These are phyloP conservation scores for Aphelenchoides bicaudatus DNA, from an alignment of 2,888 invertebrate species.

Conservation along the genomic window DNA sequence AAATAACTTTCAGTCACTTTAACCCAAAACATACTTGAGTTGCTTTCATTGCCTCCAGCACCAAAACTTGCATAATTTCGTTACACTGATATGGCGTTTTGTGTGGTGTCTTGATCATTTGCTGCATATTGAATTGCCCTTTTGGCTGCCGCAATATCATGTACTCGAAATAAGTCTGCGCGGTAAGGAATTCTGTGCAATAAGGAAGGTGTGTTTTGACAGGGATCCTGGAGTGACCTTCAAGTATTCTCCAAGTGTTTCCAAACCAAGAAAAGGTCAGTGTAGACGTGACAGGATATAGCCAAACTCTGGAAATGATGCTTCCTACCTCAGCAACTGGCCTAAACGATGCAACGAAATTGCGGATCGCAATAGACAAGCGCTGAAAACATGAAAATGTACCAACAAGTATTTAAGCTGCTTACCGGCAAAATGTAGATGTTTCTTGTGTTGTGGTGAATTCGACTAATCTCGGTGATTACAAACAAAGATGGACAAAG, in stretches of 20 bases:
- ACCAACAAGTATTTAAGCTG: background rate
- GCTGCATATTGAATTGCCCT: conserved; percentile 39
- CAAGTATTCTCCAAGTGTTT: conserved; percentile 29
- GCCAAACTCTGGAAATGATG: conserved; percentile 35
- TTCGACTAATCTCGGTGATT: conserved; percentile 35
- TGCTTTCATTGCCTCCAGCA: conserved; percentile 41
- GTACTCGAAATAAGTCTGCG: conserved; percentile 44
- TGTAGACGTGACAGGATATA: conserved; percentile 35
- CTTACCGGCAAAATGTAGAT: conserved; percentile 32
- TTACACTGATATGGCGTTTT: conserved; percentile 21
- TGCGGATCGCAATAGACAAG: conserved; percentile 33
- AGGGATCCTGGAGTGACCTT: conserved; percentile 23
- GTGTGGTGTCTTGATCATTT: background rate
- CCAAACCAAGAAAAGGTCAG: conserved; percentile 27
- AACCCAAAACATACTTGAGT: no score
- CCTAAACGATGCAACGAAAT: conserved; percentile 38
- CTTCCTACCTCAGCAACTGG: conserved; percentile 40
- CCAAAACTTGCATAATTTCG: conserved; percentile 34
- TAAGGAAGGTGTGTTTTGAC: conserved; percentile 39
- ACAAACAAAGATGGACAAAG: conserved; percentile 34
- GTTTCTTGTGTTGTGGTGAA: conserved; percentile 21
- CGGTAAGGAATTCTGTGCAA: conserved; percentile 30
- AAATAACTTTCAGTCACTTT: no score
- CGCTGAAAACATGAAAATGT: conserved; percentile 23
- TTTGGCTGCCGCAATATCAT: conserved; percentile 52